Conservation (phyloP, 2,113 vertebrate species). For the Noctilio leporinus region DNA sequence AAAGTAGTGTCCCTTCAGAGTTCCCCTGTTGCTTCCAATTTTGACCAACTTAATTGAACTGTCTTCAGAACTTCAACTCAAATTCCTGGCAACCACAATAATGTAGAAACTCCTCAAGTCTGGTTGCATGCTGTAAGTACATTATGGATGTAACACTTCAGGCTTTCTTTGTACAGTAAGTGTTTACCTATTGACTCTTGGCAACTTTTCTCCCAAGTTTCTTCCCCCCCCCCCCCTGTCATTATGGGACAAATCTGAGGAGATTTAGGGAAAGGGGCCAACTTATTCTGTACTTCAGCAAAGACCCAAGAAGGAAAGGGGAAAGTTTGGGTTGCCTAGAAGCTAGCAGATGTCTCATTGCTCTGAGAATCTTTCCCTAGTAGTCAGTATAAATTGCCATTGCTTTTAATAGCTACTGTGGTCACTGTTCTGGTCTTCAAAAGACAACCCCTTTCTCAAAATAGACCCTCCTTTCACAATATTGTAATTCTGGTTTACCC, state of each 20-base stretch:
- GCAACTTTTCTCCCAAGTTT: not conserved
- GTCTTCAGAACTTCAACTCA: not conserved
- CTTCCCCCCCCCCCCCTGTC: constrained; percentile 4
- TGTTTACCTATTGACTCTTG: not conserved
- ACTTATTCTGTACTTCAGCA: not conserved
- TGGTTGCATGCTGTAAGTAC: not conserved
- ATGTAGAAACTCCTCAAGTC: not conserved
- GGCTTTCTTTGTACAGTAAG: constrained; percentile 3
- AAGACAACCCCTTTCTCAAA: constrained; percentile 23
- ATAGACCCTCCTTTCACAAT: not conserved
- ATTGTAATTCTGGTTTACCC: not conserved
- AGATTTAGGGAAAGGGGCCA: not conserved
- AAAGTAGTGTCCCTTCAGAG: not conserved
- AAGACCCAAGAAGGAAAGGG: not conserved
- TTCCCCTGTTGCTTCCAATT: not conserved
- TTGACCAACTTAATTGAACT: not conserved
- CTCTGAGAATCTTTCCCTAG: constrained; percentile 22
- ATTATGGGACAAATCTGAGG: not conserved
- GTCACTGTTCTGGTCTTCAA: constrained; percentile 7
- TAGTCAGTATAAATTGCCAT: not conserved
- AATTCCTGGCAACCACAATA: constrained; percentile 1
- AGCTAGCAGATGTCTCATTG: not conserved
- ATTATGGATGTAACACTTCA: not conserved
- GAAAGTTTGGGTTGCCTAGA: not conserved
- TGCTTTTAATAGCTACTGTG: not conserved